A percentile compares a stretch with the other conserved stretches of the same genome.
phyloP scores from a whole-genome alignment of 2,888 invertebrate genomes.

The Drosophila eohydei region DNA sequence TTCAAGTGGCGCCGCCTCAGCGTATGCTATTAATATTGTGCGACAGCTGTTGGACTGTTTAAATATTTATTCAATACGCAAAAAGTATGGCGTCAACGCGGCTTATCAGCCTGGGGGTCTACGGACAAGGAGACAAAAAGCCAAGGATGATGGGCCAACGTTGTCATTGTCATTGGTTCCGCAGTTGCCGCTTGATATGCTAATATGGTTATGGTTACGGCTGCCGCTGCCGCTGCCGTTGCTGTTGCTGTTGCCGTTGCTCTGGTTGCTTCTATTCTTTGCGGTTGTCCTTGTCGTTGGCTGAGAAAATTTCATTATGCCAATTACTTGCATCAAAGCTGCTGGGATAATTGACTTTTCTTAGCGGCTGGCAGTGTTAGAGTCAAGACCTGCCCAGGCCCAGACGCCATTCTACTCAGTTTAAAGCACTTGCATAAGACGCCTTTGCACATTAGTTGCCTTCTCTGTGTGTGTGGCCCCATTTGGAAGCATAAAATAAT shows the following conservation, averaged over 20 bases:
- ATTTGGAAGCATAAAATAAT: conserved; percentile 74
- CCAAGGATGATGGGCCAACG: conserved; percentile 37
- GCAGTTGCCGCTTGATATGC: conserved; percentile 65
- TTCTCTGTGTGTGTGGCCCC: conserved; percentile 31
- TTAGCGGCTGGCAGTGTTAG: conserved; percentile 60
- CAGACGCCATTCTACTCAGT: conserved; percentile 10
- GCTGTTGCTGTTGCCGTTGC: conserved; percentile 31
- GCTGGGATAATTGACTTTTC: conserved; percentile 83
- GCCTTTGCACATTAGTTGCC: conserved; percentile 63
- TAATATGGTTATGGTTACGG: conserved; percentile 77
- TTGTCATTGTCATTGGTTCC: conserved; percentile 53
- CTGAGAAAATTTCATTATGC: conserved; percentile 82
- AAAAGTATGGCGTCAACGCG: conserved; percentile 52
- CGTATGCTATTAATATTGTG: conserved; percentile 76
- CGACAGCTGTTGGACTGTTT: conserved; percentile 76
- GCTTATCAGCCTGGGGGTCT: conserved; percentile 34
- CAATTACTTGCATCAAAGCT: conserved; percentile 83
- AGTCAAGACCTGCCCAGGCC: conserved; percentile 32
- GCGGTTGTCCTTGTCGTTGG: conserved; percentile 76
- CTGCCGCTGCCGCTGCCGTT: conserved; percentile 21
- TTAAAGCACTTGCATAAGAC: conserved; percentile 68
- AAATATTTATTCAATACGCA: conserved; percentile 80
- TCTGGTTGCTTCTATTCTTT: conserved; percentile 68
- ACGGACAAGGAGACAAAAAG: conserved; percentile 1
- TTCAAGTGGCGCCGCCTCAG: conserved; percentile 48